Evolutionary conservation across 2,113 vertebrate genomes (phyloP), one percentile per base, ranked within the genome.

Genomic region (Gymnarchus niloticus): DNA sequence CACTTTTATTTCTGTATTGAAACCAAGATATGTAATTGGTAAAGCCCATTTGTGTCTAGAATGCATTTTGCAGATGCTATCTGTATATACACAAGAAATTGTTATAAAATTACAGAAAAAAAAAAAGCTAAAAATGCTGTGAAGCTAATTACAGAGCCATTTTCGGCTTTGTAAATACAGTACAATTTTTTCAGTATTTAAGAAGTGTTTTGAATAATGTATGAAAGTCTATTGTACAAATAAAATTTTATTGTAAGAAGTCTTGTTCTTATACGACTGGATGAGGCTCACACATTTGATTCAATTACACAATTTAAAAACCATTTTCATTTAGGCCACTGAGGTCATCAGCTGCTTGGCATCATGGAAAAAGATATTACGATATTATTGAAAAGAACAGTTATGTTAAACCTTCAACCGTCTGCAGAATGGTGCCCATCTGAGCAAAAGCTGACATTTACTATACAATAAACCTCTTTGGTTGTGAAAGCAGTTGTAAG

Each of bases 141-240:
- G 96, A 96, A 96, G 94, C 91, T 91, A 96, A 94, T 92, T 95
- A 95, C 96, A 95, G 95, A 97, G 97, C 97, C 96, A 97, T 97
- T 99, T 99, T 97, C 94, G 97, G 97, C 97, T 99, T 96, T 97
- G 96, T 92, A 95, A 95, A 91, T 96, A 97, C 96, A 95, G 91
- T 96, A 97, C 95, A 95, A 95, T 94, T 95, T 96, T 99, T 99
- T 98, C 98, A 98, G 96, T 98, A 99, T 99, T 97, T 97, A 96
- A 97, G 95, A 96, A 93, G 96, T 98, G 97, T 99, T 99, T 99
- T 98, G 96, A 98, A 99, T 98, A 99, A 98, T 96, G 96, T 98
- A 94, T 91, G 93, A 96, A 98, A 97, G 96, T 95, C 94, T 97
- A 99, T 97, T 99, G 98, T 99, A 98, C 93, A 98, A 98, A 98